A percentile compares a stretch with the other conserved stretches of the same genome.
These are phyloP conservation scores for Oryzias sinensis DNA, from an alignment of 2,797 vertebrate species.

Conservation along the genomic window DNA sequence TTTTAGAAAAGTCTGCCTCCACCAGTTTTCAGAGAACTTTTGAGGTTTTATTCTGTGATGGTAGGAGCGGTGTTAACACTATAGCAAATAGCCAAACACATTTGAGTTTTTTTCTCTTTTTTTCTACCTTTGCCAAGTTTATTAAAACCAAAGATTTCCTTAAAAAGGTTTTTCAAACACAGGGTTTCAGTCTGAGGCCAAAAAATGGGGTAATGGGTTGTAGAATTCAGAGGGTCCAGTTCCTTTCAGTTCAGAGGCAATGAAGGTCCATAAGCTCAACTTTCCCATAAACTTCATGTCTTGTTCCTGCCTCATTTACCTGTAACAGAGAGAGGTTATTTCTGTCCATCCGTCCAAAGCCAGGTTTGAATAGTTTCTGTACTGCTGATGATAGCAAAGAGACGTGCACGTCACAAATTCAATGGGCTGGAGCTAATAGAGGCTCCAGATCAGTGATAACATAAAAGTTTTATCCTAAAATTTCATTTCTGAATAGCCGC, in stretches of 20 bases:
- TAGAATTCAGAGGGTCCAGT: slow-evolving; percentile 11
- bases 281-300: slow-evolving; percentile 62
- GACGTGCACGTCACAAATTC: slow-evolving; percentile 33
- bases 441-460: slow-evolving; percentile 25
- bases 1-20: slow-evolving; percentile 6
- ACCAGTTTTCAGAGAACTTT: slow-evolving; percentile 5
- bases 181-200: neutral
- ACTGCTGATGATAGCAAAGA: slow-evolving; percentile 4
- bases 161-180: no score
- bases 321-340: slow-evolving; percentile 63
- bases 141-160: no score
- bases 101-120: no score
- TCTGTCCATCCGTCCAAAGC: slow-evolving; percentile 47
- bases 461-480: neutral
- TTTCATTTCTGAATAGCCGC: neutral
- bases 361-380: slow-evolving; percentile 21
- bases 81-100: no score
- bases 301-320: slow-evolving; percentile 68
- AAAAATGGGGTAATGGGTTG: slow-evolving; percentile 5
- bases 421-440: slow-evolving; percentile 15
- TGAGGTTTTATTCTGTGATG: slow-evolving; percentile 3
- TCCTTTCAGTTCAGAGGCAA: slow-evolving; percentile 32
- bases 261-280: slow-evolving; percentile 47
- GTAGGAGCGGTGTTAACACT: neutral
- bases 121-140: no score